Evolutionary conservation across 2,113 vertebrate genomes (phyloP).

Genomic region (Hippocampus zosterae): DNA sequence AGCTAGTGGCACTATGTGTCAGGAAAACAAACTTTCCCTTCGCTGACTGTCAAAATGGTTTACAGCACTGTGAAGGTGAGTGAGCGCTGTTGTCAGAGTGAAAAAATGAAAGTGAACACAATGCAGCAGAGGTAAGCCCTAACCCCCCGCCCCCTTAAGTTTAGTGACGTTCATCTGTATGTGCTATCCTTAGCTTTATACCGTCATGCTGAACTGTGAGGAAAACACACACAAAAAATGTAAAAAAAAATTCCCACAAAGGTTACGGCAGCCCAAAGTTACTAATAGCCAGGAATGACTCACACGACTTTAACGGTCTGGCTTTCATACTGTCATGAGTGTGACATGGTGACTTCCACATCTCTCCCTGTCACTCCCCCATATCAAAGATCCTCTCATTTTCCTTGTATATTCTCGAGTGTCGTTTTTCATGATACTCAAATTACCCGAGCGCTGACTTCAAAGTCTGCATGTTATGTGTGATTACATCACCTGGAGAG

Average conservation of each 20-base stretch:
- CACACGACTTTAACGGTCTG: slow-evolving; percentile 32
- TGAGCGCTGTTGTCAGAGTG: background rate
- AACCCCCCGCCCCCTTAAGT: too few relatives aligned
- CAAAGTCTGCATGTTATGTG: background rate
- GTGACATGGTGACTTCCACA: slow-evolving; percentile 39
- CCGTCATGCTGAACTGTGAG: too few relatives aligned
- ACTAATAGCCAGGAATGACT: too few relatives aligned
- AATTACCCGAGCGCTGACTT: background rate
- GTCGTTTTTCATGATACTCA: slow-evolving; percentile 15
- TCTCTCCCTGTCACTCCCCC: slow-evolving; percentile 13
- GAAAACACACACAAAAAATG: too few relatives aligned
- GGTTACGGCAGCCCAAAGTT: too few relatives aligned
- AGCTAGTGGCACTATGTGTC: background rate
- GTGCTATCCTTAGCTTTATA: too few relatives aligned
- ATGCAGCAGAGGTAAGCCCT: background rate
- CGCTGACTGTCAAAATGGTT: background rate
- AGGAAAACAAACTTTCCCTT: background rate
- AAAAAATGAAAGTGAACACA: background rate
- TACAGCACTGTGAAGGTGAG: background rate
- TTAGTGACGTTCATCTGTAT: too few relatives aligned
- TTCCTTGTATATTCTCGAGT: slow-evolving; percentile 19
- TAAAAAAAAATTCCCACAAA: too few relatives aligned
- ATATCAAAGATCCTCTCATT: slow-evolving; percentile 32
- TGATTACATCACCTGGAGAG: background rate
- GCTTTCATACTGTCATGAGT: slow-evolving; percentile 14